Conservation (phyloP, 2,113 vertebrate genomes). For the Vidua chalybeata region DNA sequence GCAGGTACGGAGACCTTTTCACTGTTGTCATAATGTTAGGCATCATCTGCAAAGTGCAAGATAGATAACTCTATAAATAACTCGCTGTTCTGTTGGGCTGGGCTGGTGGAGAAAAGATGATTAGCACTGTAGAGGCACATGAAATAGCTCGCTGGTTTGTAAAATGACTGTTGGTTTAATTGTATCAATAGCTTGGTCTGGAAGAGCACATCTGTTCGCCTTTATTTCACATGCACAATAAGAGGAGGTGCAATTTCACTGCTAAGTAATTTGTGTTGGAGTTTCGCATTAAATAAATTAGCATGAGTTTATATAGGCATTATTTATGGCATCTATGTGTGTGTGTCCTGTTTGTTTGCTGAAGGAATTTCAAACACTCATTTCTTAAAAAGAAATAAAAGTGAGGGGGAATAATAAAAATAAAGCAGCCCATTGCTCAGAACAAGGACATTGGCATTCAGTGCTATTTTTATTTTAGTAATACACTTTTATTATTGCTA, state of each 20-base stretch:
- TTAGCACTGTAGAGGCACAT: neutral
- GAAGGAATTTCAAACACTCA: constrained; percentile 1
- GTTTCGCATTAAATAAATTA: constrained; percentile 66
- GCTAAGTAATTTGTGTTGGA: constrained; percentile 36
- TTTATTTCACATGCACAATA: neutral
- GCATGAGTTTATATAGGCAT: constrained; percentile 52
- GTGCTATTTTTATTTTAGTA: constrained; percentile 37
- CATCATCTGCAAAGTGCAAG: constrained; percentile 73
- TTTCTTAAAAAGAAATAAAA: neutral
- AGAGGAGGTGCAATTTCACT: constrained; percentile 50
- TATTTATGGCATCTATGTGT: constrained; percentile 11
- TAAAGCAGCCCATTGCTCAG: neutral
- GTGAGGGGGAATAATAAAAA: neutral
- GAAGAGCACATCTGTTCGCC: constrained; percentile 60
- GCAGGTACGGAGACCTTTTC: constrained; percentile 90
- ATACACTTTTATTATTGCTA: neutral
- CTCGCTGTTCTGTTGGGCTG: neutral
- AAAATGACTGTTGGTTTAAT: constrained; percentile 64
- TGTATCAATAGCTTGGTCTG: constrained; percentile 31
- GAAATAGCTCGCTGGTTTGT: constrained; percentile 53
- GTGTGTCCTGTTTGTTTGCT: neutral
- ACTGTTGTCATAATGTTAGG: constrained; percentile 87
- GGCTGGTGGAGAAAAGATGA: neutral
- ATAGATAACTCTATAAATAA: constrained; percentile 72
- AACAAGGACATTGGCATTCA: constrained; percentile 40